phyloP scores from a whole-genome alignment of 2,113 vertebrate genomes.

The Poeciliopsis occidentalis region DNA sequence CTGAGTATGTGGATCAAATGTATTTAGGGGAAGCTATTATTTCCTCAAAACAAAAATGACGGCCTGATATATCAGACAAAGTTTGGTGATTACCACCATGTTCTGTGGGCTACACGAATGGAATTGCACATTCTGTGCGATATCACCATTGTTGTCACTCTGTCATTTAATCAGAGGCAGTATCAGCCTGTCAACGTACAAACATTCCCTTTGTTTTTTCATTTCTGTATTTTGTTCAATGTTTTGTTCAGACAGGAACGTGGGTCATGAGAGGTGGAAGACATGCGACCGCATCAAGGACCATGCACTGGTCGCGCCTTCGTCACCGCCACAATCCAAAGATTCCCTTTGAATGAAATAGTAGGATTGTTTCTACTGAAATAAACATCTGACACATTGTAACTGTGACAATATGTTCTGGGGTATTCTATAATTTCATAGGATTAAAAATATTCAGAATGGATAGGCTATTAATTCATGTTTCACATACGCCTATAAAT shows the following conservation, averaged over 20 bases:
- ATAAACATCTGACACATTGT: constrained; percentile 30
- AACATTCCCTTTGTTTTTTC: constrained; percentile 5
- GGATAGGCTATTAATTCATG: too few relatives aligned
- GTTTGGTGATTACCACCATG: constrained; percentile 5
- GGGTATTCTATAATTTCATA: too few relatives aligned
- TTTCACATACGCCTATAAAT: too few relatives aligned
- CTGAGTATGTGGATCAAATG: background rate
- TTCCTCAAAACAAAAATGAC: background rate
- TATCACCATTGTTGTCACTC: constrained; percentile 27
- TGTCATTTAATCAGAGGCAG: constrained; percentile 23
- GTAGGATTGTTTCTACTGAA: constrained; percentile 43
- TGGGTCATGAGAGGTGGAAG: too few relatives aligned
- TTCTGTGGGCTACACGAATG: background rate
- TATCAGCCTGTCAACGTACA: constrained; percentile 38
- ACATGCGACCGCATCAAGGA: too few relatives aligned
- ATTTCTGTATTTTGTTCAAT: too few relatives aligned
- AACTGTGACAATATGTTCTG: background rate
- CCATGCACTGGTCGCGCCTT: too few relatives aligned
- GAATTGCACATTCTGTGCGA: background rate
- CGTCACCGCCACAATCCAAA: background rate
- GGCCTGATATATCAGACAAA: background rate
- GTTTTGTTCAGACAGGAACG: too few relatives aligned
- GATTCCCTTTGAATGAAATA: constrained; percentile 15
- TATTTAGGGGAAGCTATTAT: background rate
- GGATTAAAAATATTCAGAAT: too few relatives aligned